Base-by-base conservation (phyloP, 2,113 vertebrate species). In the Microcebus lehilahytsara region DNA sequence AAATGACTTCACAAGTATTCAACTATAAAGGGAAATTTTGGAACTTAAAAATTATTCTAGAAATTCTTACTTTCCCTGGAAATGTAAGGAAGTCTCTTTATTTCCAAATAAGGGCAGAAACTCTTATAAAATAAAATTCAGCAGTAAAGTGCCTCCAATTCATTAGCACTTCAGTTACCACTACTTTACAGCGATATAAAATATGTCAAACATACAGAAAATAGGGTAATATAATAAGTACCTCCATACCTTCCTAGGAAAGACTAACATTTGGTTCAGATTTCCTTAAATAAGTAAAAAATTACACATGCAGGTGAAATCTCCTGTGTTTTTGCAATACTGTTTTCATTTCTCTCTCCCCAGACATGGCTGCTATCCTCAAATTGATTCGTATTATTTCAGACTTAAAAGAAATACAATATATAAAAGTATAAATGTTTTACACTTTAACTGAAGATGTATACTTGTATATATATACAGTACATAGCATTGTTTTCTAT, bases 1-100 rank as follows among this genome's bases (percentile, higher is more conserved):
- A 95, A 97, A 96, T 97, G 95, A 95, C 37, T 96, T 95, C 30
- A 23, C 12, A 96, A 92, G 78, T 93, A 94, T 92, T 96, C 53
- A 77, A 83, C 23, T 79, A 40, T 69, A 92, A 92, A 95, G 75
- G 9, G 74, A 95, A 89, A 81, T n/a, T 85, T 30, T 51, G 75
- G 85, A 96, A 97, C n/a, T 37, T 69, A 62, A 78, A 64, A 93
- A 83, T 84, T 58, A 77, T 9, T 72, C 25, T n/a, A 86, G 30
- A 46, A 86, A 95, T 78, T 93, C 32, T 74, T 88, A 62, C 42
- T 67, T 91, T 49, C 23, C 32, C 32, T 74, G 42, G 22, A 94
- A 96, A 96, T 69, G 10, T 25, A 96, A 72, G 19, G 27, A 85
- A 71, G 42, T 58, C 22, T 87, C 49, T 53, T 66, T 42, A 85